These are phyloP conservation scores for Agriopis marginaria DNA, from an alignment of 2,888 invertebrate species.

Conservation along the genomic window DNA sequence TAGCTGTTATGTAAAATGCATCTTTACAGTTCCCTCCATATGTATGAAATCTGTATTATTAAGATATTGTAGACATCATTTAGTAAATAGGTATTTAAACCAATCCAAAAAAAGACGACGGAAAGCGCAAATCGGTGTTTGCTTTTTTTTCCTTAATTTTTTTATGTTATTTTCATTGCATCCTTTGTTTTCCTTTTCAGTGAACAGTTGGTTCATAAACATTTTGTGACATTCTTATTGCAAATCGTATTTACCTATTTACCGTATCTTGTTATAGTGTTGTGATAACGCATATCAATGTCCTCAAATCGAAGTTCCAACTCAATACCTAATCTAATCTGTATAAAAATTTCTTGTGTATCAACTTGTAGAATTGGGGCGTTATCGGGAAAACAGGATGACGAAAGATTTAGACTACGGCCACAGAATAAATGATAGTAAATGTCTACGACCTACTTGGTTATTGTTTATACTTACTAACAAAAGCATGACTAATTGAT, in stretches of 20 bases:
- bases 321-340: slow-evolving; percentile 8
- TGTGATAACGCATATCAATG: slow-evolving; percentile 8
- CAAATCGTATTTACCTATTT: neutral
- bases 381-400: slow-evolving; percentile 2
- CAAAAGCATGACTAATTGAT: too few relatives aligned
- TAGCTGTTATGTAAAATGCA: too few relatives aligned
- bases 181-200: neutral
- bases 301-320: slow-evolving; percentile 8
- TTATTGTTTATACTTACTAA: too few relatives aligned
- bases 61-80: too few relatives aligned
- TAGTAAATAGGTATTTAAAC: too few relatives aligned
- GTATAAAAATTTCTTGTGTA: slow-evolving; percentile 4
- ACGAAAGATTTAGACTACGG: neutral
- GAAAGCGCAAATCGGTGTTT: too few relatives aligned
- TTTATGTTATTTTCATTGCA: neutral
- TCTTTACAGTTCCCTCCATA: too few relatives aligned
- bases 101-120: too few relatives aligned
- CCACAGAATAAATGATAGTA: too few relatives aligned
- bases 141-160: too few relatives aligned
- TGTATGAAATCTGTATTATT: too few relatives aligned
- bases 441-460: too few relatives aligned
- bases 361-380: neutral
- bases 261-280: neutral
- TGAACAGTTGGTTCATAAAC: neutral
- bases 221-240: neutral